These are phyloP conservation scores for Scaeva pyrastri DNA, from an alignment of 2,888 invertebrate genomes.

Conservation along the genomic window DNA sequence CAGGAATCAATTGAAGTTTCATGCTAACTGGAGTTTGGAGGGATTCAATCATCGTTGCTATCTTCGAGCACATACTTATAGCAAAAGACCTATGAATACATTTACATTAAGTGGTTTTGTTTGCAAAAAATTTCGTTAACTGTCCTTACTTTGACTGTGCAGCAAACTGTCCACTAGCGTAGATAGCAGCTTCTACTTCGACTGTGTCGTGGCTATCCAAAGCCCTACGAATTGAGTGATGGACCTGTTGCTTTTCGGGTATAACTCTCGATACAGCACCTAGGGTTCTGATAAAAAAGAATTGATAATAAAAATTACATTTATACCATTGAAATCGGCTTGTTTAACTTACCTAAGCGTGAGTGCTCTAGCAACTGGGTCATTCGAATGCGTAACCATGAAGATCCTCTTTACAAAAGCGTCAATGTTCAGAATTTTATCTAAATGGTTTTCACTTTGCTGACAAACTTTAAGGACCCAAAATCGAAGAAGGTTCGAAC, in stretches of 20 bases:
- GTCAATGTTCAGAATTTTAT: constrained; percentile 97
- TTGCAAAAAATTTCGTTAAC: background rate
- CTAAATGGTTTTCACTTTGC: constrained; percentile 97
- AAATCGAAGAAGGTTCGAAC: constrained; percentile 95
- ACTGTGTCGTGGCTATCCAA: constrained; percentile 97
- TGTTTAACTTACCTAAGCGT: constrained; percentile 86
- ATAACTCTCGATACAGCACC: constrained; percentile 97
- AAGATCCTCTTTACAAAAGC: constrained; percentile 96
- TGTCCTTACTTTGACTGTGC: constrained; percentile 92
- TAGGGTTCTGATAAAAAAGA: constrained; percentile 86
- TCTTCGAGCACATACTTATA: constrained; percentile 96
- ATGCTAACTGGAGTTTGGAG: constrained; percentile 96
- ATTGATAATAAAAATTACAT: background rate
- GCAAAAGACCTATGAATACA: constrained; percentile 91
- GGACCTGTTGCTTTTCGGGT: constrained; percentile 96
- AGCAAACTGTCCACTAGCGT: constrained; percentile 97
- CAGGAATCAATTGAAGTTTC: constrained; percentile 95
- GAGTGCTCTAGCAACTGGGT: constrained; percentile 96
- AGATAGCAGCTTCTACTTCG: constrained; percentile 98
- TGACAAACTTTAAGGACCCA: constrained; percentile 97
- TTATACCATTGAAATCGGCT: background rate
- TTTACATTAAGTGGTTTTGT: background rate
- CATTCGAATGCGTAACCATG: constrained; percentile 98
- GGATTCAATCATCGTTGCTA: constrained; percentile 97
- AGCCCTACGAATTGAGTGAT: constrained; percentile 96